These are phyloP conservation scores for Eurytoma adleriae DNA, from an alignment of 2,888 invertebrate species.

Conservation along the genomic window DNA sequence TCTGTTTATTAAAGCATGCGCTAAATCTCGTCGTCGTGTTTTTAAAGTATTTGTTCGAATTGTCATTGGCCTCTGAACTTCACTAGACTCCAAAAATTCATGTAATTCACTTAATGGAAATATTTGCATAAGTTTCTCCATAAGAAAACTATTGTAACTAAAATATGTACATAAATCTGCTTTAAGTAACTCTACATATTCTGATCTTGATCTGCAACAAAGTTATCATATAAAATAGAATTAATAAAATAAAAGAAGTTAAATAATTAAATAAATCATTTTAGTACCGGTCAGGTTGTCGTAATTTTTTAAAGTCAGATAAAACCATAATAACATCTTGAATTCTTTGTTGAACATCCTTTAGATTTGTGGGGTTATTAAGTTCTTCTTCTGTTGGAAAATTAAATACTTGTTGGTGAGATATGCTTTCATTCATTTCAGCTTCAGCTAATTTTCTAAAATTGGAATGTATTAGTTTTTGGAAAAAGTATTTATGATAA, in stretches of 20 bases:
- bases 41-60: slow-evolving; percentile 97
- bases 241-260: slow-evolving; percentile 11
- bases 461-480: not conserved
- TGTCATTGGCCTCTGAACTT: slow-evolving; percentile 95
- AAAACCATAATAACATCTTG: slow-evolving; percentile 89
- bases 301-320: slow-evolving; percentile 85
- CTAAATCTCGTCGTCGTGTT: slow-evolving; percentile 92
- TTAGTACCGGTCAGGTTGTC: slow-evolving; percentile 79
- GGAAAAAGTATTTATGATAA: too few species aligned
- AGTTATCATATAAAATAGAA: slow-evolving; percentile 54
- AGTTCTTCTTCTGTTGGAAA: slow-evolving; percentile 88
- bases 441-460: slow-evolving; percentile 84
- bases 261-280: slow-evolving; percentile 64
- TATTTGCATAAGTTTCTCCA: slow-evolving; percentile 93
- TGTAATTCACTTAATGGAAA: slow-evolving; percentile 91
- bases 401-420: slow-evolving; percentile 85
- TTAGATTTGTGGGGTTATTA: slow-evolving; percentile 84
- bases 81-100: slow-evolving; percentile 97
- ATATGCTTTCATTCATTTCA: slow-evolving; percentile 89
- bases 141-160: slow-evolving; percentile 97
- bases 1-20: slow-evolving; percentile 92
- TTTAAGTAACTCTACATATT: slow-evolving; percentile 88
- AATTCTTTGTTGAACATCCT: slow-evolving; percentile 92
- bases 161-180: slow-evolving; percentile 95
- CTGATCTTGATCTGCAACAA: slow-evolving; percentile 83